These are phyloP conservation scores for Trichosurus vulpecula DNA, from an alignment of 2,797 vertebrate species.

Conservation along the genomic window DNA sequence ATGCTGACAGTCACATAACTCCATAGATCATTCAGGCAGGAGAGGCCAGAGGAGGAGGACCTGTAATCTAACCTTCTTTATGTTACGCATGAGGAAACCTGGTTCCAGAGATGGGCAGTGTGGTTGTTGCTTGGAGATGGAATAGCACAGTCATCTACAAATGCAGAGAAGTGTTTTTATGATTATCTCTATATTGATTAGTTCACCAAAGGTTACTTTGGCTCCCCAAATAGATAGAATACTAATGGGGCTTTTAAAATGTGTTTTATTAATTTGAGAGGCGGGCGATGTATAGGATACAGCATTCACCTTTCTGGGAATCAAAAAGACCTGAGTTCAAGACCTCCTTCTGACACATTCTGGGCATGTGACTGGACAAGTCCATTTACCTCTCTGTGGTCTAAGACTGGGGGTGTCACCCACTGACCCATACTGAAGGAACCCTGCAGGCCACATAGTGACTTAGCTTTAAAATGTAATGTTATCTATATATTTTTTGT, in stretches of 20 bases:
- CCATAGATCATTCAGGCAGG: no score
- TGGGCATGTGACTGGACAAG: neutral
- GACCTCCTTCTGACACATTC: neutral
- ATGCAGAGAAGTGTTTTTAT: neutral
- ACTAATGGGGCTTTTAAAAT: neutral
- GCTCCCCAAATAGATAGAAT: neutral
- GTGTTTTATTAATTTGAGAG: constrained; percentile 4
- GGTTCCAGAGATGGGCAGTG: neutral
- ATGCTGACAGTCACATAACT: no score
- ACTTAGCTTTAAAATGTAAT: neutral
- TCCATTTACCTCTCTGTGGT: neutral
- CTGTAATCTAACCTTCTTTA: neutral
- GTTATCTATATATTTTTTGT: neutral
- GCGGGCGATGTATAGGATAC: neutral
- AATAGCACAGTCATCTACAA: neutral
- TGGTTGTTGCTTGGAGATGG: neutral
- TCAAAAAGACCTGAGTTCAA: neutral
- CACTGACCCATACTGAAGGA: neutral
- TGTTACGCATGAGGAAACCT: neutral
- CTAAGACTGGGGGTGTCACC: neutral
- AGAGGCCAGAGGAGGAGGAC: no score
- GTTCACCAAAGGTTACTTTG: neutral
- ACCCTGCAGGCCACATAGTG: no score
- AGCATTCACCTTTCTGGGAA: neutral
- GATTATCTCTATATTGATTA: neutral